Evolutionary conservation across 2,113 vertebrate genomes (phyloP).

Genomic region (Ammodytes dubius): DNA sequence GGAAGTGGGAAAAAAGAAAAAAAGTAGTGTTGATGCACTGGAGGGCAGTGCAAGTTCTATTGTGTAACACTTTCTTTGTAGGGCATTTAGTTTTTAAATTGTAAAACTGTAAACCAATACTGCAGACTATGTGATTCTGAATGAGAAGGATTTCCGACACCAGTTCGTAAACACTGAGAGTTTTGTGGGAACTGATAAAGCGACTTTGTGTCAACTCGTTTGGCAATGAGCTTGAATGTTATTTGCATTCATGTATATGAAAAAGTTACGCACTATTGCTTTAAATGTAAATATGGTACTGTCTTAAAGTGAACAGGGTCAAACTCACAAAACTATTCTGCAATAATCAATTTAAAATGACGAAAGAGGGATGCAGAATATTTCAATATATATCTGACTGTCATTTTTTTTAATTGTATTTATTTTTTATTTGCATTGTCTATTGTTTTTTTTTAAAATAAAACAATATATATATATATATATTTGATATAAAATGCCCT

Average conservation of each 20-base stretch:
- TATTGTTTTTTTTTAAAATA: not conserved
- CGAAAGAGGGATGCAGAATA: not conserved
- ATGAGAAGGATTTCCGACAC: not conserved
- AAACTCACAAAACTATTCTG: not conserved
- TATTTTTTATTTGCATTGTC: not conserved
- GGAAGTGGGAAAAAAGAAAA: conserved; percentile 17
- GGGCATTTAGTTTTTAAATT: not conserved
- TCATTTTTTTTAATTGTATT: not conserved
- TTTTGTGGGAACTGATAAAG: too few relatives aligned
- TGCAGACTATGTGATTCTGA: not conserved
- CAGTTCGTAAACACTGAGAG: too few relatives aligned
- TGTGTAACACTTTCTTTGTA: not conserved
- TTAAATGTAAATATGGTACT: too few relatives aligned
- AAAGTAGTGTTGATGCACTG: conserved; percentile 21
- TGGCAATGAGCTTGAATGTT: too few relatives aligned
- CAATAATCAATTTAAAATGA: not conserved
- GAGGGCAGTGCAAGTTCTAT: conserved; percentile 16
- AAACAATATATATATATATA: too few relatives aligned
- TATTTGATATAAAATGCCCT: not conserved
- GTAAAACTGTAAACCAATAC: not conserved
- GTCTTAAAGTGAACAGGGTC: not conserved
- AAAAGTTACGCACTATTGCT: too few relatives aligned
- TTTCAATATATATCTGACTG: not conserved
- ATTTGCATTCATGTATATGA: too few relatives aligned
- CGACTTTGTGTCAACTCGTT: too few relatives aligned